Evolutionary conservation across 2,888 invertebrate species (phyloP).

Genomic region (Tryphoninae sp.): DNA sequence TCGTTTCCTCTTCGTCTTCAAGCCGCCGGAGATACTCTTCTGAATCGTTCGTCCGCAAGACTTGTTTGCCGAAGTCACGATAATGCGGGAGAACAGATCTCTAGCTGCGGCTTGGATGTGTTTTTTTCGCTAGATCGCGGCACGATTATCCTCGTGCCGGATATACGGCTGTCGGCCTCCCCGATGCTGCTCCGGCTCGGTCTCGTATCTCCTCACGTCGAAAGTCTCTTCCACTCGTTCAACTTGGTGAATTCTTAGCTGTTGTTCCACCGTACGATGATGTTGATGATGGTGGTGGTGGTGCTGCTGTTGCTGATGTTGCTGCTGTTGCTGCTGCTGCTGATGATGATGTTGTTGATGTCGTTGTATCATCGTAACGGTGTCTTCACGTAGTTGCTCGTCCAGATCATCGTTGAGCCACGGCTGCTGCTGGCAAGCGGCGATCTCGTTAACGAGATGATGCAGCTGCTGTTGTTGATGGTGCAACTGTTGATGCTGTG

Average conservation of each 20-base stretch:
- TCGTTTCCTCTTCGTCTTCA: conserved; percentile 56
- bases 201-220: conserved; percentile 70
- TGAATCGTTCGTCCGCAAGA: too few relatives aligned
- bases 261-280: conserved; percentile 46
- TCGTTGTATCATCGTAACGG: conserved; percentile 56
- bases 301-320: conserved; percentile 20
- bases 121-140: conserved; percentile 62
- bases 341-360: conserved; percentile 45
- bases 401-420: conserved; percentile 61
- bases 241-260: conserved; percentile 56
- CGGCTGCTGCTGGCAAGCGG: conserved; percentile 47
- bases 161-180: conserved; percentile 73
- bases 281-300: conserved; percentile 35
- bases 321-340: conserved; percentile 44
- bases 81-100: conserved; percentile 45
- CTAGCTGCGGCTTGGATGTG: conserved; percentile 40
- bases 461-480: conserved; percentile 51
- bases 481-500: conserved; percentile 57
- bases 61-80: background rate
- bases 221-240: conserved; percentile 56
- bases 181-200: conserved; percentile 72
- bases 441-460: conserved; percentile 32
- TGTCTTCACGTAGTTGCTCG: conserved; percentile 57
- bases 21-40: background rate
- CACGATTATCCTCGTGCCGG: conserved; percentile 61